Evolutionary conservation across 2,113 vertebrate species (phyloP).

Genomic region (Arvicanthis niloticus): DNA sequence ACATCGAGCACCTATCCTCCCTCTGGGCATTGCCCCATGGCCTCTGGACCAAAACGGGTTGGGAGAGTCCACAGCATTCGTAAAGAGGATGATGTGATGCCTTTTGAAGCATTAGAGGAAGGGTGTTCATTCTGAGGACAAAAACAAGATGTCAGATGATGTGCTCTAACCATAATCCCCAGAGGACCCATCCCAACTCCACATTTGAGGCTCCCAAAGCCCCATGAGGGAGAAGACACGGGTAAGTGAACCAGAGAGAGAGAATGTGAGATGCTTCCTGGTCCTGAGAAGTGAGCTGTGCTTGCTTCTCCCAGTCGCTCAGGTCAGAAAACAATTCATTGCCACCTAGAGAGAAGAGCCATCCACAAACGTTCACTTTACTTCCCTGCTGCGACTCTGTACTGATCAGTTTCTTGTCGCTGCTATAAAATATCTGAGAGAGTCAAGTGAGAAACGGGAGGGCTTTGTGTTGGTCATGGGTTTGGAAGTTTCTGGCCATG

Average conservation of each 20-base stretch:
- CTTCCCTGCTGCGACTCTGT: background rate
- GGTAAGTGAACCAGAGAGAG: background rate
- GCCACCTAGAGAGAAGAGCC: background rate
- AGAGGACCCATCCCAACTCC: background rate
- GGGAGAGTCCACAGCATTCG: background rate
- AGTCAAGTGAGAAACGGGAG: background rate
- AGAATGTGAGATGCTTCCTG: fast-evolving
- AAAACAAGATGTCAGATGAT: background rate
- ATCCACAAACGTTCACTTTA: no score
- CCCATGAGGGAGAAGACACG: fast-evolving
- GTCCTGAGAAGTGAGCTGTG: background rate
- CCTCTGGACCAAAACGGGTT: background rate
- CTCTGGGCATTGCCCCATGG: background rate
- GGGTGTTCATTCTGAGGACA: background rate
- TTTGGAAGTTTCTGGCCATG: background rate
- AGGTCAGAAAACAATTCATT: background rate
- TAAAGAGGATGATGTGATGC: background rate
- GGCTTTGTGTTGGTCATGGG: background rate
- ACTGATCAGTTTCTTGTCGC: background rate
- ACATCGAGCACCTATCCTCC: background rate
- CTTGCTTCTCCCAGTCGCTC: background rate
- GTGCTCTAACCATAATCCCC: background rate
- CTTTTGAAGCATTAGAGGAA: background rate
- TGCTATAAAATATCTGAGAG: background rate
- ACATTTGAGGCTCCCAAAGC: fast-evolving